Conservation (phyloP, 2,888 invertebrate species). For the Artemia sinica region DNA sequence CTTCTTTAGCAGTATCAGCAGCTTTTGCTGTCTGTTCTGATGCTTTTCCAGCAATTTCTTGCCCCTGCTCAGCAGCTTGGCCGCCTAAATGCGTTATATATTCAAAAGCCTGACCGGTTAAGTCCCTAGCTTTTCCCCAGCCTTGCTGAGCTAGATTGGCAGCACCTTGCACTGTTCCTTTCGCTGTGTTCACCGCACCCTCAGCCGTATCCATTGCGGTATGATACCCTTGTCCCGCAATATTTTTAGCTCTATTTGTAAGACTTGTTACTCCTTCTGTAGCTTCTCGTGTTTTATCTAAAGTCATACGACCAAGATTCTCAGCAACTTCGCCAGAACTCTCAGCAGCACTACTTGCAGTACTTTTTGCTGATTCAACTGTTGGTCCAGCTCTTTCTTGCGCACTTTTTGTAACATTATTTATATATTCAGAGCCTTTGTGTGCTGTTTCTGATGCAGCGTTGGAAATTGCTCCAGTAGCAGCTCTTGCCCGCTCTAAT, state of each 20-base stretch:
- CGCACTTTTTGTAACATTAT: neutral
- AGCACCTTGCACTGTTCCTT: neutral
- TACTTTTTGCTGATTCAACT: neutral
- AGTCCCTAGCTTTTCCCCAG: neutral
- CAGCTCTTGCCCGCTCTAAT: neutral
- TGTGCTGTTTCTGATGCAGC: neutral
- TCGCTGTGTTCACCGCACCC: neutral
- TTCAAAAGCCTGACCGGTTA: neutral
- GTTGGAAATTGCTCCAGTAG: neutral
- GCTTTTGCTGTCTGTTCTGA: neutral
- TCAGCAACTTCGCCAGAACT: neutral
- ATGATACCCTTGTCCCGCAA: neutral
- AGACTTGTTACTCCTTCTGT: neutral
- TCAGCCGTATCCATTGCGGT: neutral
- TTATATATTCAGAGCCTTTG: neutral
- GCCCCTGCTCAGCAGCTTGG: neutral
- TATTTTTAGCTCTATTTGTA: neutral
- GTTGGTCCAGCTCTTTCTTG: neutral
- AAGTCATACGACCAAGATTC: neutral
- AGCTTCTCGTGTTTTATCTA: neutral
- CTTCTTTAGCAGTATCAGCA: neutral
- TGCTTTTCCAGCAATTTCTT: neutral
- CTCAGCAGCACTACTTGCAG: neutral
- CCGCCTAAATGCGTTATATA: neutral
- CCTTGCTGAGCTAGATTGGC: neutral